Percentiles rank a stretch among this genome's conserved stretches.
Conservation (phyloP, 1,140 invertebrate species). For the Limonius californicus region DNA sequence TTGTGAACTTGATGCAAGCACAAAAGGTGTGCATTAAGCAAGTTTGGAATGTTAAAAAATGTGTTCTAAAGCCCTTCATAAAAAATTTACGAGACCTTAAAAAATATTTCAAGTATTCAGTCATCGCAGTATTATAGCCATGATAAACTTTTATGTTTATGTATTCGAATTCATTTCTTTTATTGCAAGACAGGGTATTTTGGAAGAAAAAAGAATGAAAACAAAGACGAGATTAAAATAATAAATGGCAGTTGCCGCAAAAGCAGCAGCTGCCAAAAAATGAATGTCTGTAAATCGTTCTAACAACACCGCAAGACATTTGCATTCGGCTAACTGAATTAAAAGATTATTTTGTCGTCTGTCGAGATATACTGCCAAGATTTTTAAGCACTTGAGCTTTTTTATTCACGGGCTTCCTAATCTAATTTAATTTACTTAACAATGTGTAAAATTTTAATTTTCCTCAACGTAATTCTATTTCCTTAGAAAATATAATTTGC, state of each 20-base stretch:
- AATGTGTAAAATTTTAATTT: constrained; percentile 12
- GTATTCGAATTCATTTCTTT: constrained; percentile 10
- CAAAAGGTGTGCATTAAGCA: too few relatives aligned
- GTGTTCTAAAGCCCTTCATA: constrained; percentile 3
- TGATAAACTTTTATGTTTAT: constrained; percentile 13
- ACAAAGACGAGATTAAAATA: constrained; percentile 21
- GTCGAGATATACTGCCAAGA: constrained; percentile 25
- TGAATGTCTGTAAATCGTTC: constrained; percentile 26
- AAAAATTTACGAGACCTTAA: constrained; percentile 13
- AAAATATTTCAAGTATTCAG: constrained; percentile 9
- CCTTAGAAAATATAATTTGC: too few relatives aligned
- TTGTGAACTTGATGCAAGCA: too few relatives aligned
- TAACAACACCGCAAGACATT: constrained; percentile 30
- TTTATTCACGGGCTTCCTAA: constrained; percentile 4
- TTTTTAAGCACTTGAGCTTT: constrained; percentile 20
- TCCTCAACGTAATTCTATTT: not conserved
- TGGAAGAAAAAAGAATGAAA: constrained; percentile 12
- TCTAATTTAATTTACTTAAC: constrained; percentile 12
- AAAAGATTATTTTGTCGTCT: constrained; percentile 30
- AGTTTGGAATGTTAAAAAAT: not conserved
- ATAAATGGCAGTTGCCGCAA: constrained; percentile 24
- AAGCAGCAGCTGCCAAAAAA: constrained; percentile 29
- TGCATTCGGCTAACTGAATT: constrained; percentile 33
- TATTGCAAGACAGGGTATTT: not conserved
- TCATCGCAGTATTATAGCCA: constrained; percentile 1